phyloP scores from a whole-genome alignment of 2,113 vertebrate species.

The Columba janthina region DNA sequence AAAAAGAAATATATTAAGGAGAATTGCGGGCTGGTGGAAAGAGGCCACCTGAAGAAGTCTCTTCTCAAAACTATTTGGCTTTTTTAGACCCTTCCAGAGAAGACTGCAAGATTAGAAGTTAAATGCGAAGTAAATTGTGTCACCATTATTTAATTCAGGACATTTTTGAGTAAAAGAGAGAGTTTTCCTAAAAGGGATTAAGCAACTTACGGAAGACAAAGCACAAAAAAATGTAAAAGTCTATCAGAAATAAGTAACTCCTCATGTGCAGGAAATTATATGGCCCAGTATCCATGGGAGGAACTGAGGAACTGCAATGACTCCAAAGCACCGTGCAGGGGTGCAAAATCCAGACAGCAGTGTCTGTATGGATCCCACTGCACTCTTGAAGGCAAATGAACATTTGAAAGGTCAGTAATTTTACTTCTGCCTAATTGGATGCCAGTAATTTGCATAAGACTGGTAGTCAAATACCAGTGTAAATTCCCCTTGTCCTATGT shows the following conservation, averaged over 20 bases:
- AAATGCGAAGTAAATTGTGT: constrained; percentile 32
- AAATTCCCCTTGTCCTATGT: constrained; percentile 74
- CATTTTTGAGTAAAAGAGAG: constrained; percentile 2
- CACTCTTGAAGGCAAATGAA: constrained; percentile 66
- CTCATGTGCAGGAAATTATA: constrained; percentile 13
- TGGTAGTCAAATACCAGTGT: constrained; percentile 77
- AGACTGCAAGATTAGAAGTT: constrained; percentile 35
- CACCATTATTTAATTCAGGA: constrained; percentile 54
- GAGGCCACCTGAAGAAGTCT: background rate
- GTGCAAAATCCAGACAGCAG: constrained; percentile 67
- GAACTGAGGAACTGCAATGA: constrained; percentile 24
- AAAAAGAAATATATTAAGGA: background rate
- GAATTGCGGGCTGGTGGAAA: background rate
- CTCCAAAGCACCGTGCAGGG: constrained; percentile 7
- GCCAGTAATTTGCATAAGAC: constrained; percentile 76
- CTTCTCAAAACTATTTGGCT: background rate
- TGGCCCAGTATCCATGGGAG: background rate
- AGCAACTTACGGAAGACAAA: background rate
- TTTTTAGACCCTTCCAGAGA: constrained; percentile 12
- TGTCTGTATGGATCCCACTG: constrained; percentile 59
- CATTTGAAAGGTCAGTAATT: constrained; percentile 83
- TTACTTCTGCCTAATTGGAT: constrained; percentile 75
- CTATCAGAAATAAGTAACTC: constrained; percentile 16
- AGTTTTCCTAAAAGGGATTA: constrained; percentile 24
- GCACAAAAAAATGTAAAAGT: background rate